Evolutionary conservation across 2,797 vertebrate species (phyloP), one percentile per base, ranked within the genome.

Genomic region (Chelon labrosus): DNA sequence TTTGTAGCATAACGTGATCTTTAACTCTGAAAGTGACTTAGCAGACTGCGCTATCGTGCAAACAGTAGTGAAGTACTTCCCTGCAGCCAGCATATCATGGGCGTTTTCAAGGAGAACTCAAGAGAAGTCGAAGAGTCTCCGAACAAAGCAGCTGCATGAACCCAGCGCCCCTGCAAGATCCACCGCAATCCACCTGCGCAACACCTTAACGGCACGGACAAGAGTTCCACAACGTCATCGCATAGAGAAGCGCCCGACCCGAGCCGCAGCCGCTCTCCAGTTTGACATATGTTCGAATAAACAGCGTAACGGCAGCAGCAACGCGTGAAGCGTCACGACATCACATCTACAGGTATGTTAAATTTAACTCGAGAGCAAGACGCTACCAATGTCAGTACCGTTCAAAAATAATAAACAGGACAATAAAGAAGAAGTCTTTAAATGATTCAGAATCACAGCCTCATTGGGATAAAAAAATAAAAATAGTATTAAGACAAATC

Each of bases 341-440:
- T 65, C 70, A 73, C 76, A 67, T 65, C 50, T 25, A 84, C 56
- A 51, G 47, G 82, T 53, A 65, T 59, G 69, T 82, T 52, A 56
- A 42, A 73, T 56, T 55, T 27, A 69, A 77, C 49, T 20, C 4
- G 80, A 70, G 54, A 71, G 12, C 63, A 51, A 68, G 67, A 75
- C 74, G 73, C 82, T 78, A 71, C 70, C 51, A 11, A 65, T 80
- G 85, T 90, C 87, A 87, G 88, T 90, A 88, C 88, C 87, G 73
- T 74, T 85, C 47, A 81, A 78, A 86, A n/a, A 31, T 82, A 83
- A 42, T 22, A 65, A 64, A 44, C 39, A 19, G 31, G 73, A 65
- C 20, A 47, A 73, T 27, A 68, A n/a, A n/a, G 10, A 57, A 62
- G 79, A 42, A 73, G 39, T 13, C 42, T 6, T 22, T 53, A 72